Percentiles rank a stretch among this genome's conserved stretches.
Conservation (phyloP, 2,888 invertebrate species). For the Cosmorhoe ocellata region DNA sequence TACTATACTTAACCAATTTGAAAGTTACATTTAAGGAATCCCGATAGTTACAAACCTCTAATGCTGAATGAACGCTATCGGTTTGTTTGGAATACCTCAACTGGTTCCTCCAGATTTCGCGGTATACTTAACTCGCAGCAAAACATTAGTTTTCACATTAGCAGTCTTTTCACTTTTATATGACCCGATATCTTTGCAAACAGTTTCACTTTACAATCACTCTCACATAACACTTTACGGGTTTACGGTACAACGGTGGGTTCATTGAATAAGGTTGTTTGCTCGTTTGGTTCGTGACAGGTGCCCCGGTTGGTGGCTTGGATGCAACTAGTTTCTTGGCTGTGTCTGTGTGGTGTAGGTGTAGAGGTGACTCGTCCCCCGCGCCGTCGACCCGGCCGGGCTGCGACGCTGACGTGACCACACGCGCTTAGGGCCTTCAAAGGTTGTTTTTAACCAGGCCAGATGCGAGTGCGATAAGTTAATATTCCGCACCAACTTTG, state of each 20-base stretch:
- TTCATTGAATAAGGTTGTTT: constrained; percentile 49
- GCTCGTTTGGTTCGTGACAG: constrained; percentile 42
- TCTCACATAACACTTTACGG: constrained; percentile 51
- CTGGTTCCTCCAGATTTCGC: constrained; percentile 29
- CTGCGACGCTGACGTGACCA: constrained; percentile 36
- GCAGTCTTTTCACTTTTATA: constrained; percentile 5
- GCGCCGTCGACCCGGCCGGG: constrained; percentile 31
- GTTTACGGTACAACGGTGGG: constrained; percentile 38
- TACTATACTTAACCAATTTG: constrained; percentile 53
- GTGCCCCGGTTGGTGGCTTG: constrained; percentile 40
- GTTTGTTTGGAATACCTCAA: constrained; percentile 24
- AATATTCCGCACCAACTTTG: background rate
- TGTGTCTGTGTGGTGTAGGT: constrained; percentile 6
- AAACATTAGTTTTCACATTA: constrained; percentile 17
- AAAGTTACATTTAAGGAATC: constrained; percentile 50
- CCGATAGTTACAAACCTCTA: constrained; percentile 30
- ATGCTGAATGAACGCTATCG: constrained; percentile 16
- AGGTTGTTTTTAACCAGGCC: constrained; percentile 49
- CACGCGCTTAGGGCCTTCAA: constrained; percentile 47
- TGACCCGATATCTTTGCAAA: constrained; percentile 23
- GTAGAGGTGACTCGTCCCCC: constrained; percentile 50
- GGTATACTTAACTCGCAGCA: constrained; percentile 14
- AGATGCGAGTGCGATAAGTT: constrained; percentile 29
- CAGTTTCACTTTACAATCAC: constrained; percentile 72
- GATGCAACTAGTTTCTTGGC: constrained; percentile 59